A percentile compares a stretch with the other conserved stretches of the same genome.
phyloP scores from a whole-genome alignment of 2,113 vertebrate species.

The Bostrychus sinensis region DNA sequence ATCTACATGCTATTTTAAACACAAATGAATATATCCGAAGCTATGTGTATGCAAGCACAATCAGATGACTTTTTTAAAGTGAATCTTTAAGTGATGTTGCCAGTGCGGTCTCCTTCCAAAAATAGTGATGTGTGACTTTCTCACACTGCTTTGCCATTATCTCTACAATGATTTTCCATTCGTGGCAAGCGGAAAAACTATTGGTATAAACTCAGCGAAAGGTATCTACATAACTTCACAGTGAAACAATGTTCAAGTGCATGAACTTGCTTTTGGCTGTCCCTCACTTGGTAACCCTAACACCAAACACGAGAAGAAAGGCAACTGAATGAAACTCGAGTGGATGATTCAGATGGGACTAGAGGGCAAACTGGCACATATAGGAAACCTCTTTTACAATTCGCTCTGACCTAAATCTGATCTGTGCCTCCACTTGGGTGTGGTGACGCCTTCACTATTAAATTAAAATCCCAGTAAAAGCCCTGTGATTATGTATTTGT shows the following conservation, averaged over 20 bases:
- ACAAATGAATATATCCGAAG: no score
- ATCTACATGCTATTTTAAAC: no score
- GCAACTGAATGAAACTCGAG: constrained; percentile 42
- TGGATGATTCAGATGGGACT: constrained; percentile 27
- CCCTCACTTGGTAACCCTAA: constrained; percentile 23
- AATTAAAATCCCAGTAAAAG: constrained; percentile 38
- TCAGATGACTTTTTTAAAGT: no score
- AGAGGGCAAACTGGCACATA: constrained; percentile 46
- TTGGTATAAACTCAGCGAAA: constrained; percentile 20
- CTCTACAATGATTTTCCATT: constrained; percentile 40
- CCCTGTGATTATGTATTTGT: constrained; percentile 20
- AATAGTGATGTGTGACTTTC: constrained; percentile 37
- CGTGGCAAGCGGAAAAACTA: constrained; percentile 29
- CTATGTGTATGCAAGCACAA: no score
- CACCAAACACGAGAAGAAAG: constrained; percentile 18
- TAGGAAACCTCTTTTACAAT: constrained; percentile 16
- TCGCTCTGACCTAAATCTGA: constrained; percentile 52
- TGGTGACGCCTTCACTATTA: constrained; percentile 38
- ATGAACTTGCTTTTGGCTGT: constrained; percentile 20
- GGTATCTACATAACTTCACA: constrained; percentile 43
- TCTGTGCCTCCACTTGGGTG: constrained; percentile 35
- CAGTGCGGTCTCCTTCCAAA: no score
- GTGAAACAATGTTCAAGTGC: constrained; percentile 47
- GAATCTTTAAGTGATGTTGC: not conserved
- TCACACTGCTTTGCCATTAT: constrained; percentile 11